Evolutionary conservation across 2,888 invertebrate genomes (phyloP).

Genomic region (Parnassius mnemosyne): DNA sequence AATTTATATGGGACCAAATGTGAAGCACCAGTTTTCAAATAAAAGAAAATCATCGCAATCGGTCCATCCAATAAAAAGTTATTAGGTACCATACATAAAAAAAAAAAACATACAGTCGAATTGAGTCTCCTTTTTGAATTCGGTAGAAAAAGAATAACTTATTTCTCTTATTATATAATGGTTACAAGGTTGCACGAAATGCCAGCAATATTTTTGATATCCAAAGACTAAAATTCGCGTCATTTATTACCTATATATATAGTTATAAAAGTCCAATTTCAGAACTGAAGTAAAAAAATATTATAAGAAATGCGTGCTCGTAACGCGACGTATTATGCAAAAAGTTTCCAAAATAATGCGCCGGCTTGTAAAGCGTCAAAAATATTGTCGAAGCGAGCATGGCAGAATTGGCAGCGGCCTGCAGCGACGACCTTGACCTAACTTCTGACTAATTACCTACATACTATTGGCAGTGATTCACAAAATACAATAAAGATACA

Average conservation of each 20-base stretch:
- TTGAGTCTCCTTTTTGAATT: no score
- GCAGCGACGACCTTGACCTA: conserved; percentile 60
- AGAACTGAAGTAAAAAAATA: conserved; percentile 3
- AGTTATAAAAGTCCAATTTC: not conserved
- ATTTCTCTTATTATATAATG: not conserved
- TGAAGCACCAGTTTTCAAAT: no score
- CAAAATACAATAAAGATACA: conserved; percentile 3
- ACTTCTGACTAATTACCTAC: conserved; percentile 53
- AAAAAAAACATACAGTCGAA: no score
- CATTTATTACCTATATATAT: no score
- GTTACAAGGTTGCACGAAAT: not conserved
- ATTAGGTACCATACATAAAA: no score
- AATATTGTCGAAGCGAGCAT: conserved; percentile 2
- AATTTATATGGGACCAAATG: no score
- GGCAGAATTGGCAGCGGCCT: conserved; percentile 45
- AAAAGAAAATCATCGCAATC: no score
- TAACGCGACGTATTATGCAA: conserved; percentile 4
- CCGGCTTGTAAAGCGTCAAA: conserved; percentile 2
- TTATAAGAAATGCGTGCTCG: conserved; percentile 1
- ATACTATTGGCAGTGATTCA: conserved; percentile 50
- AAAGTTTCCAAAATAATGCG: conserved; percentile 2
- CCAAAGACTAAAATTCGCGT: no score
- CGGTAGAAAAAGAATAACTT: no score
- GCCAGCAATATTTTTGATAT: not conserved
- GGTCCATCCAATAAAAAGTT: no score